Base-by-base conservation (phyloP, 2,888 invertebrate species). In the Drosophila mimica region DNA sequence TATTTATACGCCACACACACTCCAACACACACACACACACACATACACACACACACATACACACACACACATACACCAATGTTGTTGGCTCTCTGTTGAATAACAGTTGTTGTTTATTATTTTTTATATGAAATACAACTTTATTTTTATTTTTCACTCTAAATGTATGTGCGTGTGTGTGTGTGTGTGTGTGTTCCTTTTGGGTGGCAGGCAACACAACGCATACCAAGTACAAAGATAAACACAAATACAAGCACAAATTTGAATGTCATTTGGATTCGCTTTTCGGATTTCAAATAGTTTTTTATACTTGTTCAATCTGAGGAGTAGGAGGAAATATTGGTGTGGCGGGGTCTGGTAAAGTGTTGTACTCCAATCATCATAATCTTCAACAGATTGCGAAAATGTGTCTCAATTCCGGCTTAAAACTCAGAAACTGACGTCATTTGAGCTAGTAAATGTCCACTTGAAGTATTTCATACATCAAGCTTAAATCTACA, bases 81-180 rank as follows among this genome's bases (percentile, higher is more conserved):
- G 17, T 54, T 77, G 56, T 36, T 66, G 67, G 48, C 67, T 70
- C 46, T n/a, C 68, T 67, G 88, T 85, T 85, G 88, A 70, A 88
- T 89, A 85, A 85, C 88, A 89, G 88, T 85, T 89, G 82, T 74
- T 88, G 85, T 82, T 84, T 66, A 62, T 76, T 70, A 75, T n/a
- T 46, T 46, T n/a, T 46, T 25, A 25, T 46, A 70, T 66, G 53
- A 54, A 69, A 73, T 46, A 71, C 71, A 80, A 69, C 77, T 79
- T 79, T 84, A 67, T 76, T 74, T 79, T 70, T 70, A 62, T 63
- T 75, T 64, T 65, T 43, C 36, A 57, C 25, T 28, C 20, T 7
- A 57, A 56, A 33, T 38, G 7, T 46, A 43, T 58, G 46, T 15
- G 30, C 48, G 49, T 48, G 17, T 36, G 34, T 52, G 48, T 49